These are phyloP conservation scores for Drosophila trichaetosa DNA, from an alignment of 2,888 invertebrate genomes.

Conservation along the genomic window DNA sequence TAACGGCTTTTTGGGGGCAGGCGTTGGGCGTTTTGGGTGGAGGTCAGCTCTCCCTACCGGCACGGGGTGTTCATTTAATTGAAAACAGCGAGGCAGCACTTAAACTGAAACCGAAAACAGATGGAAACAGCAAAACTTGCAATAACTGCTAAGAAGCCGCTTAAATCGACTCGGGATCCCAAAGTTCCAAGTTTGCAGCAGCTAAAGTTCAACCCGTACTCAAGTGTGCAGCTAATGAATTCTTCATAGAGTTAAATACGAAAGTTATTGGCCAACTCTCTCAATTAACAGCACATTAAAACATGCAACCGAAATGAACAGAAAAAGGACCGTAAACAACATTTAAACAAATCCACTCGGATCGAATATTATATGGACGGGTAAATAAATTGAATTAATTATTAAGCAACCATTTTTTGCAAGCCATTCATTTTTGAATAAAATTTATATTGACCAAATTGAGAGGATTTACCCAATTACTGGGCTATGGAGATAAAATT, in stretches of 20 bases:
- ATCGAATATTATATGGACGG: background rate
- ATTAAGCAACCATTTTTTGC: background rate
- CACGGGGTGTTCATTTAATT: conserved; percentile 71
- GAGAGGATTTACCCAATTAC: background rate
- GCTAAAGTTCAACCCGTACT: conserved; percentile 48
- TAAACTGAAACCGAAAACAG: conserved; percentile 74
- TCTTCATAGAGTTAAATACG: conserved; percentile 61
- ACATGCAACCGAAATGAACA: conserved; percentile 13
- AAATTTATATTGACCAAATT: background rate
- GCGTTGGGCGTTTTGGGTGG: background rate
- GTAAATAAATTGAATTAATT: background rate
- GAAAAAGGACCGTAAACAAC: background rate
- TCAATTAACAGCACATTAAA: conserved; percentile 44
- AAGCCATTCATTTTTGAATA: background rate
- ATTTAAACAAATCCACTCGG: background rate
- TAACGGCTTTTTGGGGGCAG: conserved; percentile 18
- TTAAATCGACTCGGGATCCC: conserved; percentile 47
- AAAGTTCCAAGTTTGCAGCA: conserved; percentile 28
- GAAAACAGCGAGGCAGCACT: conserved; percentile 72
- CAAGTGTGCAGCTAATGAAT: conserved; percentile 62
- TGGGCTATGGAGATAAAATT: accelerated
- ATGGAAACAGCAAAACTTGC: conserved; percentile 72
- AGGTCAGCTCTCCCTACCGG: conserved; percentile 7
- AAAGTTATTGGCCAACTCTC: conserved; percentile 43
- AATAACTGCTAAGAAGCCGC: conserved; percentile 61